Conservation (phyloP, 1,140 invertebrate species). For the Drosophila carrolli region DNA sequence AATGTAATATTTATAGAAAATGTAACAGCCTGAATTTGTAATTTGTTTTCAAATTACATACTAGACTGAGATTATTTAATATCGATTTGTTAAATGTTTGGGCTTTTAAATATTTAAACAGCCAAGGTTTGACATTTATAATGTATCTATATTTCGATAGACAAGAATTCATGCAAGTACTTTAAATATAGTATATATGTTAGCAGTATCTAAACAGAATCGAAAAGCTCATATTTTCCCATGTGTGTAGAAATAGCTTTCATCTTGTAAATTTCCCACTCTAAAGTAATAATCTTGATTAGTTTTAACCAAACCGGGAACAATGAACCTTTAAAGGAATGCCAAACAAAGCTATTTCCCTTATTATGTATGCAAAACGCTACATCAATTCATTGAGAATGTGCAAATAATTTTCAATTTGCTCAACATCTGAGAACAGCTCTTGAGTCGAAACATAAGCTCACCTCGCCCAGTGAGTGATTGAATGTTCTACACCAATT, state of each 20-base stretch:
- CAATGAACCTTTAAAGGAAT: constrained; percentile 12
- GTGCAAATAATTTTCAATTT: constrained; percentile 36
- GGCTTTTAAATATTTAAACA: too few relatives aligned
- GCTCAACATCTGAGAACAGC: constrained; percentile 6
- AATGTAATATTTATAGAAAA: too few relatives aligned
- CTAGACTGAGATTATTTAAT: not conserved
- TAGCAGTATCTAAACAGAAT: too few relatives aligned
- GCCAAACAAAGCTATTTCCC: constrained; percentile 19
- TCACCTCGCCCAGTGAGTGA: constrained; percentile 23
- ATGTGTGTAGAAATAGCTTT: not conserved
- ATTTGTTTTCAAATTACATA: too few relatives aligned
- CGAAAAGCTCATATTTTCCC: not conserved
- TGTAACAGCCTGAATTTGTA: too few relatives aligned
- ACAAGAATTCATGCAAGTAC: too few relatives aligned
- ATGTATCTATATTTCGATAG: too few relatives aligned
- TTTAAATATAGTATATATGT: too few relatives aligned
- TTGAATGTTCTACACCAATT: constrained; percentile 43
- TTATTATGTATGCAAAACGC: constrained; percentile 30
- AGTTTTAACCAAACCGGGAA: constrained; percentile 11
- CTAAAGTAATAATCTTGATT: constrained; percentile 40
- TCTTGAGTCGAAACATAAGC: constrained; percentile 28
- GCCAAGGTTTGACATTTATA: too few relatives aligned
- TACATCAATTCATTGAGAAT: constrained; percentile 30
- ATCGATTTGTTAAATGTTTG: too few relatives aligned
- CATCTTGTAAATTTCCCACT: not conserved